Evolutionary conservation across 2,797 vertebrate genomes (phyloP).

Genomic region (Carcharodon carcharias): DNA sequence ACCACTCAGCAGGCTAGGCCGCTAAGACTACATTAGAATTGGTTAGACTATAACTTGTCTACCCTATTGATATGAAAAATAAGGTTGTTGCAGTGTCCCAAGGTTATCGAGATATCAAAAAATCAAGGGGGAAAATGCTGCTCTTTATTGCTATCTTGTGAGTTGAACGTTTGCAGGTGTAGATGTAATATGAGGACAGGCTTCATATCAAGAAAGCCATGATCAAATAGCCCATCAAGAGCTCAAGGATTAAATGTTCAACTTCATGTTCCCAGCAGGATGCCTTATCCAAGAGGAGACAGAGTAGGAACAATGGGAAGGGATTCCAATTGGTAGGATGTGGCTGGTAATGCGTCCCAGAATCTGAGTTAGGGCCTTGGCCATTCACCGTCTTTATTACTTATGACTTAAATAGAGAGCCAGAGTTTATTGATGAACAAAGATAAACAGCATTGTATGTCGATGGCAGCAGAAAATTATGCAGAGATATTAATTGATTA

Average conservation of each 20-base stretch:
- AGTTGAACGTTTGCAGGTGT: background rate
- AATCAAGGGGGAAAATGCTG: background rate
- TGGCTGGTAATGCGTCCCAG: background rate
- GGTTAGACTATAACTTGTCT: background rate
- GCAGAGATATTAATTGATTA: background rate
- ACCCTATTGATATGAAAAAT: background rate
- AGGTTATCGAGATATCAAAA: background rate
- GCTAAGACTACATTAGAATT: conserved; percentile 26
- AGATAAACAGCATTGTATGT: background rate
- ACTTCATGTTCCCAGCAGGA: background rate
- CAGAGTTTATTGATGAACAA: background rate
- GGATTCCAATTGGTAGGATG: background rate
- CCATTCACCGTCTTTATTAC: background rate
- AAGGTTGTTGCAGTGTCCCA: background rate
- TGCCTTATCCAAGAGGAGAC: background rate
- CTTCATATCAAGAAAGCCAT: background rate
- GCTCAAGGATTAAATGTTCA: background rate
- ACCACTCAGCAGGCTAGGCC: background rate
- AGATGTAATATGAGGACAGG: background rate
- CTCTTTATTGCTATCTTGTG: background rate
- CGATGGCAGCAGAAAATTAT: background rate
- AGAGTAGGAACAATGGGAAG: background rate
- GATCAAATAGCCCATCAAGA: background rate
- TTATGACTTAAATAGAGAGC: background rate
- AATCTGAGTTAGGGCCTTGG: background rate